A percentile compares a stretch with the other conserved stretches of the same genome.
Conservation (phyloP, 1,140 invertebrate genomes). For the Drosophila obscura region DNA sequence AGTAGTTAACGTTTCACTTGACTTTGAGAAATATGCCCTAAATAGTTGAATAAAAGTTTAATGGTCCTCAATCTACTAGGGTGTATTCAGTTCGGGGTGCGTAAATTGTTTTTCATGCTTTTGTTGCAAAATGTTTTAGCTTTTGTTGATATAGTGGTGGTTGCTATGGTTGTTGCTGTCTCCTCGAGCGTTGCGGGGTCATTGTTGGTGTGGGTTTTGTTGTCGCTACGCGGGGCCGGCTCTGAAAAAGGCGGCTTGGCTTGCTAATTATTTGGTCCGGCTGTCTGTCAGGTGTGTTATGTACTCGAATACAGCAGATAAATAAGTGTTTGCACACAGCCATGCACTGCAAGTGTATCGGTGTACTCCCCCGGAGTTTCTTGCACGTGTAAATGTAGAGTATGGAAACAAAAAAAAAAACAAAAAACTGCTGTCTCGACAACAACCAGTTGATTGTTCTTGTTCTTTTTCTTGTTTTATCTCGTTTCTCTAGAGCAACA, state of each 20-base stretch:
- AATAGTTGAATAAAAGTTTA: too few species aligned
- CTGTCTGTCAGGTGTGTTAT: constrained; percentile 68
- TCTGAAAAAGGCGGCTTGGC: constrained; percentile 63
- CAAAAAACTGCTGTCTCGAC: constrained; percentile 33
- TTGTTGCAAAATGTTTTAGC: too few species aligned
- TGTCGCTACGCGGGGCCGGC: constrained; percentile 44
- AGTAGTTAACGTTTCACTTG: too few species aligned
- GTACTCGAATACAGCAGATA: constrained; percentile 32
- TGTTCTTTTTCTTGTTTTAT: constrained; percentile 23
- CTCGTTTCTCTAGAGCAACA: constrained; percentile 53
- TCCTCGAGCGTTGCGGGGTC: constrained; percentile 61
- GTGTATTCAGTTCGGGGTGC: too few species aligned
- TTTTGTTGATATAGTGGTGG: constrained; percentile 53
- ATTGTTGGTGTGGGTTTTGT: constrained; percentile 18
- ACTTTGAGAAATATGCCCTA: too few species aligned
- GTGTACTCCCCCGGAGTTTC: neutral
- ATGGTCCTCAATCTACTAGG: too few species aligned
- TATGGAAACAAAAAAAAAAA: constrained; percentile 34
- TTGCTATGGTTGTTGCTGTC: constrained; percentile 43
- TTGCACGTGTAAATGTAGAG: constrained; percentile 48
- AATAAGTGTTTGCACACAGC: constrained; percentile 3
- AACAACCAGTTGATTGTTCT: constrained; percentile 56
- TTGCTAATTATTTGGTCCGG: constrained; percentile 62
- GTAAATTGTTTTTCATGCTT: too few species aligned
- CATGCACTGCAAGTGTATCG: neutral